A percentile compares a stretch with the other conserved stretches of the same genome.
Conservation (phyloP, 2,113 vertebrate genomes). For the Festucalex cinctus region DNA sequence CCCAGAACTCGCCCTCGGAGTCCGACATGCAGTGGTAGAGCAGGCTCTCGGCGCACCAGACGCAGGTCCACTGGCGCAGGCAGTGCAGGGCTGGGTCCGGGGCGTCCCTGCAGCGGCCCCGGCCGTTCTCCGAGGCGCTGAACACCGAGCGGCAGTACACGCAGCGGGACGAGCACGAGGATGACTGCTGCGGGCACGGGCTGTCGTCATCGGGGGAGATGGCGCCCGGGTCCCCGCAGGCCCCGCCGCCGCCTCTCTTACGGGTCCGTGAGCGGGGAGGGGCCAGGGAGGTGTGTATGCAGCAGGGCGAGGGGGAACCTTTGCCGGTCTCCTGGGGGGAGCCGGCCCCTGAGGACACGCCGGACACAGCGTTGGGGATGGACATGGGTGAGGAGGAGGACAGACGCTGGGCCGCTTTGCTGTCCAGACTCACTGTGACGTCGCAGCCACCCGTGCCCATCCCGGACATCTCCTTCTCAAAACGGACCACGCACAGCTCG, state of each 20-base stretch:
- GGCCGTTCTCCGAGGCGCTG: conserved; percentile 82
- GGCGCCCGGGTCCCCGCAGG: conserved; percentile 51
- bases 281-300: conserved; percentile 76
- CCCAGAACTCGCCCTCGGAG: conserved; percentile 92
- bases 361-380: conserved; percentile 64
- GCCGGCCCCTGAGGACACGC: conserved; percentile 65
- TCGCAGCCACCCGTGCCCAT: conserved; percentile 71
- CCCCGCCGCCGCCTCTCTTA: conserved; percentile 69
- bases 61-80: conserved; percentile 86
- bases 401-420: conserved; percentile 69
- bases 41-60: conserved; percentile 93
- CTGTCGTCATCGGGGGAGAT: conserved; percentile 76
- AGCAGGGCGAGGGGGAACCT: conserved; percentile 75
- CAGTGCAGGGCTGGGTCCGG: conserved; percentile 85
- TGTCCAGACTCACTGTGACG: conserved; percentile 71
- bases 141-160: conserved; percentile 91
- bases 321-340: conserved; percentile 73
- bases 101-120: conserved; percentile 86
- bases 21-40: conserved; percentile 95
- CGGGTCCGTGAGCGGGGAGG: conserved; percentile 76
- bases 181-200: conserved; percentile 73
- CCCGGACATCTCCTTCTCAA: conserved; percentile 76
- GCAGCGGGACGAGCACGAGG: conserved; percentile 80
- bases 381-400: conserved; percentile 69
- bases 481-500: conserved; percentile 79